Evolutionary conservation across 2,113 vertebrate species (phyloP).

Genomic region (Lophochroa leadbeateri): DNA sequence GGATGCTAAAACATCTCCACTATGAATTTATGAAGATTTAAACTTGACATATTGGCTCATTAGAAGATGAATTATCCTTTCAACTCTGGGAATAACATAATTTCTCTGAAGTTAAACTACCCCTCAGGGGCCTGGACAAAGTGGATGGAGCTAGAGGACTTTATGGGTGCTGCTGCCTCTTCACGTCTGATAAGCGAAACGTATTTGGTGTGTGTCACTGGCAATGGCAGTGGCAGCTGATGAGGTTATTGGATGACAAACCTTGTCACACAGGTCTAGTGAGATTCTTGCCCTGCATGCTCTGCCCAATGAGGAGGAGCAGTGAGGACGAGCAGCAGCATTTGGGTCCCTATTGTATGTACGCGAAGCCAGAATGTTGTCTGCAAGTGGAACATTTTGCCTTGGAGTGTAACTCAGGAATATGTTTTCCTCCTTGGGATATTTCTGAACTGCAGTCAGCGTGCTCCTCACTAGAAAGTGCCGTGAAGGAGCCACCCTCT

Average conservation of each 20-base stretch:
- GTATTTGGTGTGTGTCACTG: background rate
- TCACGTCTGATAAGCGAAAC: background rate
- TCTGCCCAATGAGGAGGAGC: background rate
- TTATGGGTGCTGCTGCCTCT: background rate
- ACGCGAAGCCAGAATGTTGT: constrained; percentile 8
- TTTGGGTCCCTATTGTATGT: background rate
- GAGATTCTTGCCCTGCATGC: constrained; percentile 17
- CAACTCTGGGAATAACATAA: background rate
- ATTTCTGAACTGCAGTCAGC: constrained; percentile 37
- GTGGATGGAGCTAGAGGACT: background rate
- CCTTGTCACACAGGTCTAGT: constrained; percentile 42
- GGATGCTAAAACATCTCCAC: background rate
- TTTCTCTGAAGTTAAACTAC: background rate
- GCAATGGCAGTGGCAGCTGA: background rate
- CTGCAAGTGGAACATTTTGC: background rate
- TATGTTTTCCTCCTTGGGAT: constrained; percentile 23
- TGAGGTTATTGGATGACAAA: constrained; percentile 31
- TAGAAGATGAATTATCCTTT: background rate
- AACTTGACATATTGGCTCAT: background rate
- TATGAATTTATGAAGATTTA: background rate
- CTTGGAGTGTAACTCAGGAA: background rate
- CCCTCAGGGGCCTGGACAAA: background rate
- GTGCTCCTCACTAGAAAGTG: constrained; percentile 45
- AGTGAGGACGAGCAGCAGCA: background rate
- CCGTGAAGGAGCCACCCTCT: constrained; percentile 27